phyloP scores from a whole-genome alignment of 2,113 vertebrate genomes.

The Chelonoidis abingdonii region DNA sequence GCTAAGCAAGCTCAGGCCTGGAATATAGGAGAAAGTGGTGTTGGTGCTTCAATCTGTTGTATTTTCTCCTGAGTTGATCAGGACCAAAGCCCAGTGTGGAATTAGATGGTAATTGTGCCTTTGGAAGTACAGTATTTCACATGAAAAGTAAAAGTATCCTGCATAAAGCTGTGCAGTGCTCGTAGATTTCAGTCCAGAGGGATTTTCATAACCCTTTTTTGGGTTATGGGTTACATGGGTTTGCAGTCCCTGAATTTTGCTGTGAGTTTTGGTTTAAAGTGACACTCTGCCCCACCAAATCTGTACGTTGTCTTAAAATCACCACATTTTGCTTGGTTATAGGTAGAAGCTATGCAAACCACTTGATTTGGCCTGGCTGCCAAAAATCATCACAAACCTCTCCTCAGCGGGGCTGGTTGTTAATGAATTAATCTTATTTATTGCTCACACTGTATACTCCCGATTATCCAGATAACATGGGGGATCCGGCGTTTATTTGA shows the following conservation, averaged over 20 bases:
- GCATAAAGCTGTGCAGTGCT: constrained; percentile 53
- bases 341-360: constrained; percentile 6
- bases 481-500: too few relatives aligned
- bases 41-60: neutral
- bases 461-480: too few relatives aligned
- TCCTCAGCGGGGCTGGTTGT: constrained; percentile 15
- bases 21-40: neutral
- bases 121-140: constrained; percentile 40
- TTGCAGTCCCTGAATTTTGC: constrained; percentile 21
- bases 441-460: neutral
- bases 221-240: constrained; percentile 32
- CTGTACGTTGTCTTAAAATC: constrained; percentile 3
- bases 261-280: constrained; percentile 53
- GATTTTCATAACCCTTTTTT: constrained; percentile 62
- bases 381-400: neutral
- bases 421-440: constrained; percentile 15
- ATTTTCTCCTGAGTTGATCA: constrained; percentile 46
- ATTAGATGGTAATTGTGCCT: constrained; percentile 33
- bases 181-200: constrained; percentile 16
- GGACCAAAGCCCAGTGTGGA: constrained; percentile 42
- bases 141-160: constrained; percentile 44
- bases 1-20: neutral
- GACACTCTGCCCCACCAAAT: constrained; percentile 23
- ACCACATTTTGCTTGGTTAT: constrained; percentile 4
- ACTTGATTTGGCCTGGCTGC: accelerated